Evolutionary conservation across 2,797 vertebrate genomes (phyloP), one percentile per base, ranked within the genome.

Genomic region (Vultur gryphus): DNA sequence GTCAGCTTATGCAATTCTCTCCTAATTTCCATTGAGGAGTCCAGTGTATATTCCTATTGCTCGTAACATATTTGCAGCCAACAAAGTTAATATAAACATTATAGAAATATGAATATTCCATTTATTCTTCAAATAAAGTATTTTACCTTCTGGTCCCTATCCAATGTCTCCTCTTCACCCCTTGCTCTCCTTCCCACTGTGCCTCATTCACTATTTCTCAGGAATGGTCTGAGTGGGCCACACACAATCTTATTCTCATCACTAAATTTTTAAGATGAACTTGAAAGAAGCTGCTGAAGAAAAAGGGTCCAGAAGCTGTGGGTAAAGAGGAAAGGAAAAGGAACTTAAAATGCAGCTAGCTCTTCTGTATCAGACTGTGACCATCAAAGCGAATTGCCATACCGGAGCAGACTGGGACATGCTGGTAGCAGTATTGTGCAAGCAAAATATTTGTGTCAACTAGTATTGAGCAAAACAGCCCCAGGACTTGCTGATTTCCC

Each of bases 181-280:
- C 17, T 85, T 58, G 7, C 8, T 71, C 9, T 79, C 3, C 33
- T 90, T 89, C 4, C 19, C 9, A 41, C 16, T 58, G 12, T 57
- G 12, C 18, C 39, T 85, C 44, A 51, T 49, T 64, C 25, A 31
- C 7, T 66, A 0, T 66, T 83, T 91, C n/a, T 84, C n/a, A 61
- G n/a, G n/a, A 73, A 13, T 57, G 17, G 6, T 49, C 7, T 19
- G 39, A 65, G 13, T 1, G 6, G 19, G 3, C 6, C 5, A 2
- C 18, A 20, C 10, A 41, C 2, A 21, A 11, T 33, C 17, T 69
- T 59, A 49, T 3, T 49, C 17, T 78, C 15, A 17, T 35, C 35
- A 28, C 12, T 46, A 39, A 35, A 18, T 69, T 83, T 92, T 84
- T 33, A 57, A 86, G 44, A 37, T 20, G 10, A 73, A 58, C 62